Conservation (phyloP, 2,888 invertebrate genomes). For the Parnassius orleans region DNA sequence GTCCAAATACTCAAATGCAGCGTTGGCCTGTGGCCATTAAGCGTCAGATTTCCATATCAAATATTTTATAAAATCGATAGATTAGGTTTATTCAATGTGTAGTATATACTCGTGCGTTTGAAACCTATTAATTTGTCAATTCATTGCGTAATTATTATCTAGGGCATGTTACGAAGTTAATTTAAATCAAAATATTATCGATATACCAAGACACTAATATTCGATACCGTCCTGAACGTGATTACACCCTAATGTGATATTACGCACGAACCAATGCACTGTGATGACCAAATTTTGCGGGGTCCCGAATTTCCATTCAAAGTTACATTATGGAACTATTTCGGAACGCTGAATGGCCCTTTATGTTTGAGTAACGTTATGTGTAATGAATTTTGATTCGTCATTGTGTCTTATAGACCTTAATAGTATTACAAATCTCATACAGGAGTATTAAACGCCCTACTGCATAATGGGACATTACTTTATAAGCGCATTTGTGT, state of each 20-base stretch:
- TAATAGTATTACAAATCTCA: neutral
- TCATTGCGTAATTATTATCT: neutral
- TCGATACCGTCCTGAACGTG: constrained; percentile 14
- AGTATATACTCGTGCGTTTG: constrained; percentile 1
- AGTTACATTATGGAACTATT: constrained; percentile 44
- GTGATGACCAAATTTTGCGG: constrained; percentile 72
- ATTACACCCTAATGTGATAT: constrained; percentile 45
- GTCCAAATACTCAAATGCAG: too few relatives aligned
- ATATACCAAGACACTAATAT: neutral
- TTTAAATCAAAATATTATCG: constrained; percentile 1
- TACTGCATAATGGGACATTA: neutral
- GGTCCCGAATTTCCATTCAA: constrained; percentile 63
- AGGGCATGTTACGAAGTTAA: neutral
- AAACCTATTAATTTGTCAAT: constrained; percentile 1
- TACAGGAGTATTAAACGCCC: neutral
- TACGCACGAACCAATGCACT: constrained; percentile 62
- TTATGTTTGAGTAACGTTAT: constrained; percentile 43
- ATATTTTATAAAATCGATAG: too few relatives aligned
- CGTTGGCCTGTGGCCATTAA: too few relatives aligned
- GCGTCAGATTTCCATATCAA: too few relatives aligned
- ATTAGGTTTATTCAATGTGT: too few relatives aligned
- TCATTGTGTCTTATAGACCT: constrained; percentile 36
- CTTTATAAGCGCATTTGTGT: too few relatives aligned
- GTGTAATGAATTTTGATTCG: constrained; percentile 42
- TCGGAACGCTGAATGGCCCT: constrained; percentile 44